These are phyloP conservation scores for Perodicticus potto DNA, from an alignment of 2,797 vertebrate genomes.

Conservation along the genomic window DNA sequence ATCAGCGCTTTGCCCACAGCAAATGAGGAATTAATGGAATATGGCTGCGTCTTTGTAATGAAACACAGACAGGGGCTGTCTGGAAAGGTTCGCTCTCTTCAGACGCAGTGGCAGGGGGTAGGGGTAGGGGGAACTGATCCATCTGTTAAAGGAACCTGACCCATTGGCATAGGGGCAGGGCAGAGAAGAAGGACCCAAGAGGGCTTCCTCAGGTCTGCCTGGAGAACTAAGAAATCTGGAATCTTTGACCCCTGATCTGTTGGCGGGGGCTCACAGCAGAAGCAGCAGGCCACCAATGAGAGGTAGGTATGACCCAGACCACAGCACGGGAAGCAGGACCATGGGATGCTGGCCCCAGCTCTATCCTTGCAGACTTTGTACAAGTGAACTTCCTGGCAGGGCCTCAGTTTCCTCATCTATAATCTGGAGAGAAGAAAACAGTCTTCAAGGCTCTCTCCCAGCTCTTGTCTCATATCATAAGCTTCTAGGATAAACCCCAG, in stretches of 20 bases:
- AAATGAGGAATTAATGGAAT: conserved; percentile 88
- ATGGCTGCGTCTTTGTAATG: conserved; percentile 80
- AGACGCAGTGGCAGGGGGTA: conserved; percentile 49
- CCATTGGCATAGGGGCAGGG: conserved; percentile 9
- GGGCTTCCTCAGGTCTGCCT: neutral
- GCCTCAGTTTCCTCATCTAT: conserved; percentile 20
- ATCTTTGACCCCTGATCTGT: neutral
- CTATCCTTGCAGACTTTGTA: neutral
- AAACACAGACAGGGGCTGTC: conserved; percentile 74
- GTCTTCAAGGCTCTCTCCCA: neutral
- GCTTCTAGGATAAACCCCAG: neutral
- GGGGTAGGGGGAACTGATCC: neutral
- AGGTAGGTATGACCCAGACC: rapidly evolving
- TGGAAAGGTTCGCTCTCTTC: conserved; percentile 72
- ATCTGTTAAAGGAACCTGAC: conserved; percentile 69
- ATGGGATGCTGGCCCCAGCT: neutral
- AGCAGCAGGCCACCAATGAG: neutral
- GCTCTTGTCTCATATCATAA: neutral
- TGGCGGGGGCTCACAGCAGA: neutral
- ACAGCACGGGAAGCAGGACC: rapidly evolving
- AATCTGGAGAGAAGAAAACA: neutral
- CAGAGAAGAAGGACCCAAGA: neutral
- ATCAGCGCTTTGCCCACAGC: conserved; percentile 86
- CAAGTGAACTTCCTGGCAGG: neutral
- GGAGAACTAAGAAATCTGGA: neutral